These are phyloP conservation scores for Catharus bicknelli DNA, from an alignment of 2,113 vertebrate species.

Conservation along the genomic window DNA sequence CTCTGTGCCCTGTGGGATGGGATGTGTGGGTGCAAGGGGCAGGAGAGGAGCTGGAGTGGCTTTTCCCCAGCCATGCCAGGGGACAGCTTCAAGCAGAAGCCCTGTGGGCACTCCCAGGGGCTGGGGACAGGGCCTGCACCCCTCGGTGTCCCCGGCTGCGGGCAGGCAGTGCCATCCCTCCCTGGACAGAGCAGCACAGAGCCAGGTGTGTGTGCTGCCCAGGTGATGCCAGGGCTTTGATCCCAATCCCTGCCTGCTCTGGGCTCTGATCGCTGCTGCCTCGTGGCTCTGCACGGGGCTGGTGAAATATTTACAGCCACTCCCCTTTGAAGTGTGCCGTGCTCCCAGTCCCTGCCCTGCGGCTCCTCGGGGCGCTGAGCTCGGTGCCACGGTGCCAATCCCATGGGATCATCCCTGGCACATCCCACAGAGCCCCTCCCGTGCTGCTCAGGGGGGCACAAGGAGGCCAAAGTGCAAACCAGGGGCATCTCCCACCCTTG, in stretches of 20 bases:
- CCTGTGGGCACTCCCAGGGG: rapidly evolving
- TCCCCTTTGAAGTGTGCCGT: neutral
- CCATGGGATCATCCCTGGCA: rapidly evolving
- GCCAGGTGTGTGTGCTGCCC: rapidly evolving
- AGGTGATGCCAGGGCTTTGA: neutral
- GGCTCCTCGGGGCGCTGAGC: neutral
- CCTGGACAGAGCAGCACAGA: neutral
- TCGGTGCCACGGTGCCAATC: rapidly evolving
- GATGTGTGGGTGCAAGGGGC: neutral
- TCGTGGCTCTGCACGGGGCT: neutral
- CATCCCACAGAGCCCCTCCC: rapidly evolving
- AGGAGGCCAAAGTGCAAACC: rapidly evolving
- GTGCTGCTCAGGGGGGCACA: rapidly evolving
- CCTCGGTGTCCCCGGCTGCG: rapidly evolving
- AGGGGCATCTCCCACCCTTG: neutral
- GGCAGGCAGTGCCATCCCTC: neutral
- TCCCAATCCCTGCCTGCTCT: too few relatives aligned
- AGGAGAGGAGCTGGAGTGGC: neutral
- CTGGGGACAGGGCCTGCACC: neutral
- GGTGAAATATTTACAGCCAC: neutral
- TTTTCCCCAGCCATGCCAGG: rapidly evolving
- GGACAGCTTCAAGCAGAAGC: neutral
- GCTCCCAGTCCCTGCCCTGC: neutral
- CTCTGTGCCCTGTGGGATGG: neutral
- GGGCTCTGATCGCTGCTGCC: neutral